phyloP scores from a whole-genome alignment of 2,113 vertebrate species.

The Balaenoptera acutorostrata region DNA sequence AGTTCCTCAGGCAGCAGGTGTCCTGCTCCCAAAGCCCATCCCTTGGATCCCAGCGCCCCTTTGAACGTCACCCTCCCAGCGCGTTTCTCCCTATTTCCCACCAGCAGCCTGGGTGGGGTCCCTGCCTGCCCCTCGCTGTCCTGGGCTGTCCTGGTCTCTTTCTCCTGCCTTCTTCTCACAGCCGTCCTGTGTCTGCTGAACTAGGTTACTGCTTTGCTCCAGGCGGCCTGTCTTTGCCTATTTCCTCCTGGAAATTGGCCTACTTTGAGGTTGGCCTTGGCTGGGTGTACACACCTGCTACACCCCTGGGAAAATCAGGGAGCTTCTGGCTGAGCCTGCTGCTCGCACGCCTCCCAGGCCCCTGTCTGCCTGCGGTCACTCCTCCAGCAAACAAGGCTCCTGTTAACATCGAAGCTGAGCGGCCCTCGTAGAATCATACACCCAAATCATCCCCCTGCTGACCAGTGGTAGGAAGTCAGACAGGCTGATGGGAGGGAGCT shows the following conservation, averaged over 20 bases:
- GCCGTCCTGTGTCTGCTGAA: slow-evolving; percentile 54
- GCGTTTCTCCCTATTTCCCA: background rate
- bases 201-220: slow-evolving; percentile 71
- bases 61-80: background rate
- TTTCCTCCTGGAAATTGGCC: slow-evolving; percentile 77
- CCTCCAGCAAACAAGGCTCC: background rate
- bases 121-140: rapidly evolving
- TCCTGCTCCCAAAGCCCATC: background rate
- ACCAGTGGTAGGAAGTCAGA: background rate
- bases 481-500: background rate
- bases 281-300: background rate
- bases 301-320: background rate
- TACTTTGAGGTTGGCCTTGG: slow-evolving; percentile 74
- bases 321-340: rapidly evolving
- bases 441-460: background rate
- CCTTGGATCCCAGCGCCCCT: background rate
- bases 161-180: rapidly evolving
- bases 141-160: rapidly evolving
- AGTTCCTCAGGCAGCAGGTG: background rate
- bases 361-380: background rate
- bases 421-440: rapidly evolving
- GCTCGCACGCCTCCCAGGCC: rapidly evolving
- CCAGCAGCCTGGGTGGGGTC: too few relatives aligned
- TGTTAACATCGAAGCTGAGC: rapidly evolving
- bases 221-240: slow-evolving; percentile 53